Evolutionary conservation across 2,113 vertebrate genomes (phyloP), one percentile per base, ranked within the genome.

Genomic region (Ginglymostoma cirratum): DNA sequence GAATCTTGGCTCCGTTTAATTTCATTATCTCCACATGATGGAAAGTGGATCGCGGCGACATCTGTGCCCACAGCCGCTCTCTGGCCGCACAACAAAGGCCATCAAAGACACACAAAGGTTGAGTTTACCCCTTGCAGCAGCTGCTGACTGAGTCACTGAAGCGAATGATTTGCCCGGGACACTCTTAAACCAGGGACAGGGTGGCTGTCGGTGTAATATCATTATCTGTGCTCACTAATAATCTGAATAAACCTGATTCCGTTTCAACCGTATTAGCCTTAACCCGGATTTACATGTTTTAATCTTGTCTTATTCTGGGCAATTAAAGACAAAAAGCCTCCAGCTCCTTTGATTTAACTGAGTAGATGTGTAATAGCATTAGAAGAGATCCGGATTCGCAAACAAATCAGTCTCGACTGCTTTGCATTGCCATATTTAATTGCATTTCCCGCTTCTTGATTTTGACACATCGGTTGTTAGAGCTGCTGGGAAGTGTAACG

Each of bases 251-350:
- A 96, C 97, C 96, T 97, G 98, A 98, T 98, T 98, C 97, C 96
- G 96, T 96, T 97, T 98, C 98, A 98, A 98, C 97, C 96, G 96
- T 97, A 98, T 98, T 98, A 98, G 96, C 97, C 98, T 98, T 98
- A 97, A 98, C 98, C 97, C 97, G 97, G 98, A 98, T 99, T 98
- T 98, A 97, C 98, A 98, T 98, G 97, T 96, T 97, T 97, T 98
- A 97, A 96, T 96, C 96, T 97, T 45, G n/a, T 83, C 21, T 96
- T 96, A 96, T 96, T 97, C 97, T 97, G 97, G 98, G 97, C 97
- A 98, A 98, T 98, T 98, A 97, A 96, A 97, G 96, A 61, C 15
- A 97, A 97, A 97, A 98, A 98, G 61, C 97, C 98, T 97, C 97
- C 97, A 97, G 96, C 96, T 96, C 96, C 96, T 48, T 96, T 97